A percentile compares a stretch with the other conserved stretches of the same genome.
Conservation (phyloP, 2,113 vertebrate species). For the Austrofundulus limnaeus region DNA sequence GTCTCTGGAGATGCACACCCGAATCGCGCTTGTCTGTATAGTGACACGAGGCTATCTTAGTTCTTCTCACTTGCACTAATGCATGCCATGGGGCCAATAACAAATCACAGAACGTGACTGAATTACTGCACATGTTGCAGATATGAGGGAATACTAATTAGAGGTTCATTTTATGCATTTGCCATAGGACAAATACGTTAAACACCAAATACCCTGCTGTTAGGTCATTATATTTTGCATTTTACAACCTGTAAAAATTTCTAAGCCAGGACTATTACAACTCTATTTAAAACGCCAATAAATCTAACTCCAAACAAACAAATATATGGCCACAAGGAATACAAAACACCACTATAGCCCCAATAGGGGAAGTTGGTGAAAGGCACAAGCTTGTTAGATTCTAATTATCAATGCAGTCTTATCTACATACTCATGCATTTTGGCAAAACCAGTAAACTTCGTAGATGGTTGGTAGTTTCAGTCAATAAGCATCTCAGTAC, state of each 20-base stretch:
- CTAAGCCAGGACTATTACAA: conserved; percentile 1
- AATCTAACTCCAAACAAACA: conserved; percentile 5
- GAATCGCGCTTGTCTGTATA: conserved; percentile 35
- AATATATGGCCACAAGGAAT: not conserved
- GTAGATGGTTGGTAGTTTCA: conserved; percentile 27
- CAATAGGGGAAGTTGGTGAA: not conserved
- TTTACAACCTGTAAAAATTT: not conserved
- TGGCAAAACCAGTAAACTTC: conserved; percentile 37
- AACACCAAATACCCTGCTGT: not conserved
- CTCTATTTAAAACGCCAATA: not conserved
- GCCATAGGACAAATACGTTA: conserved; percentile 11
- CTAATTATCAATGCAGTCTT: conserved; percentile 32
- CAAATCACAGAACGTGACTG: conserved; percentile 33
- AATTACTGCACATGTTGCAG: conserved; percentile 32
- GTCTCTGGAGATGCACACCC: conserved; percentile 42
- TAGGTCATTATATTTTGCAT: not conserved
- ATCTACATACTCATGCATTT: conserved; percentile 27
- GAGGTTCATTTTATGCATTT: conserved; percentile 32
- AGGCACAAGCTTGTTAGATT: conserved; percentile 25
- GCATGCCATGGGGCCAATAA: conserved; percentile 38
- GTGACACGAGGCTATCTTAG: conserved; percentile 43
- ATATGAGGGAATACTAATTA: conserved; percentile 35
- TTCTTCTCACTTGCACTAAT: conserved; percentile 42
- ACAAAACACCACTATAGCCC: conserved; percentile 6
- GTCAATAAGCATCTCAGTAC: conserved; percentile 37